Evolutionary conservation across 2,113 vertebrate species (phyloP).

Genomic region (Telmatochromis sp.): DNA sequence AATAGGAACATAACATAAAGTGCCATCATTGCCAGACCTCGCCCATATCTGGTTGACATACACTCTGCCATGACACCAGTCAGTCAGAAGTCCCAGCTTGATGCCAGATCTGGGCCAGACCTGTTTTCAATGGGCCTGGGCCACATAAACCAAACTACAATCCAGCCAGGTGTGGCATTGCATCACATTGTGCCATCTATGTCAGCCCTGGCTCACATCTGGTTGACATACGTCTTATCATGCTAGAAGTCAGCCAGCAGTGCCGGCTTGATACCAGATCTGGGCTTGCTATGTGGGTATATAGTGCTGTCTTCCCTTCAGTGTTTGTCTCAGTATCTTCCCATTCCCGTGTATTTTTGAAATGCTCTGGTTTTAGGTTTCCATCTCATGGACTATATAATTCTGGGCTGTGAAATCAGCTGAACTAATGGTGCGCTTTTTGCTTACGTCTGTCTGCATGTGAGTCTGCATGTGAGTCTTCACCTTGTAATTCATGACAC

Average conservation of each 20-base stretch:
- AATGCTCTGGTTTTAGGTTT: background rate
- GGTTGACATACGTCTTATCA: background rate
- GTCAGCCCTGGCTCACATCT: background rate
- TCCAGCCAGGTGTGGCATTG: background rate
- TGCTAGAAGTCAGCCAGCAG: background rate
- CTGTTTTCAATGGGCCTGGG: background rate
- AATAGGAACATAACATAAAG: background rate
- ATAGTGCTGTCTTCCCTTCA: background rate
- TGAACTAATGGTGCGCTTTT: background rate
- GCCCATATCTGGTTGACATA: background rate
- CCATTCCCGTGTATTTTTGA: background rate
- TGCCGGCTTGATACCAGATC: background rate
- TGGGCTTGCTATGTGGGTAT: background rate
- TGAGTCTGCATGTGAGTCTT: background rate
- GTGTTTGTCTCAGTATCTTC: background rate
- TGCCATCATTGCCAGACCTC: fast-evolving
- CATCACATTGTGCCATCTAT: background rate
- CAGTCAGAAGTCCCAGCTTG: background rate
- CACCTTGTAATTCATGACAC: background rate
- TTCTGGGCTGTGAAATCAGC: background rate
- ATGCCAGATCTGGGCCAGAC: background rate
- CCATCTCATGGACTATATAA: background rate
- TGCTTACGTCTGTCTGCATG: background rate
- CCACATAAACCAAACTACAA: background rate
- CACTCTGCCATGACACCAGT: background rate